These are phyloP conservation scores for Ochlodes sylvanus DNA, from an alignment of 2,888 invertebrate genomes.

Conservation along the genomic window DNA sequence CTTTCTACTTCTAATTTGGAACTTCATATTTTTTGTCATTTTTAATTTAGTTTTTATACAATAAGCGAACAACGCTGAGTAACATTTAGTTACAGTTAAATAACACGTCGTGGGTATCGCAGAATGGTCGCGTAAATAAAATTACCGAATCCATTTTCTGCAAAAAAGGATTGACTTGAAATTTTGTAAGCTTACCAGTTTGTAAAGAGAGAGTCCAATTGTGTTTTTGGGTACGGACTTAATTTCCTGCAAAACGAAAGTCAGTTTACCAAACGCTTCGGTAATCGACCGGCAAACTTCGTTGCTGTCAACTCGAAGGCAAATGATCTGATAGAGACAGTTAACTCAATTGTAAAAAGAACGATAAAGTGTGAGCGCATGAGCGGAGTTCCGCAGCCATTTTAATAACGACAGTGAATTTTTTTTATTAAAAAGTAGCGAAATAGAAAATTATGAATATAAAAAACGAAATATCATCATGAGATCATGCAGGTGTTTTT, in stretches of 20 bases:
- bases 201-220: constrained; percentile 23
- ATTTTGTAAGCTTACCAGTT: constrained; percentile 19
- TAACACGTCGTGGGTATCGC: constrained; percentile 42
- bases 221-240: constrained; percentile 26
- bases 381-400: not conserved
- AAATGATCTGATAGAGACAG: constrained; percentile 67
- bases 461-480: no score
- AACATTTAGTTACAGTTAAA: constrained; percentile 30
- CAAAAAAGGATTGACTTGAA: constrained; percentile 29
- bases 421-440: not conserved
- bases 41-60: constrained; percentile 16
- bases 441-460: no score
- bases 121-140: constrained; percentile 12
- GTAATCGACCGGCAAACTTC: constrained; percentile 53
- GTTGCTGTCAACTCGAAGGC: constrained; percentile 54
- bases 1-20: constrained; percentile 6
- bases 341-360: constrained; percentile 63
- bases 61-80: constrained; percentile 16
- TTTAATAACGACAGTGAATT: not conserved
- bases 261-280: constrained; percentile 43
- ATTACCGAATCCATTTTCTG: constrained; percentile 16
- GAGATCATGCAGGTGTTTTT: no score
- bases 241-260: constrained; percentile 48
- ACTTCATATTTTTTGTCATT: constrained; percentile 21
- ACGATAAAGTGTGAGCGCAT: constrained; percentile 23